Evolutionary conservation across 2,113 vertebrate genomes (phyloP).

Genomic region (Larimichthys polyactis): DNA sequence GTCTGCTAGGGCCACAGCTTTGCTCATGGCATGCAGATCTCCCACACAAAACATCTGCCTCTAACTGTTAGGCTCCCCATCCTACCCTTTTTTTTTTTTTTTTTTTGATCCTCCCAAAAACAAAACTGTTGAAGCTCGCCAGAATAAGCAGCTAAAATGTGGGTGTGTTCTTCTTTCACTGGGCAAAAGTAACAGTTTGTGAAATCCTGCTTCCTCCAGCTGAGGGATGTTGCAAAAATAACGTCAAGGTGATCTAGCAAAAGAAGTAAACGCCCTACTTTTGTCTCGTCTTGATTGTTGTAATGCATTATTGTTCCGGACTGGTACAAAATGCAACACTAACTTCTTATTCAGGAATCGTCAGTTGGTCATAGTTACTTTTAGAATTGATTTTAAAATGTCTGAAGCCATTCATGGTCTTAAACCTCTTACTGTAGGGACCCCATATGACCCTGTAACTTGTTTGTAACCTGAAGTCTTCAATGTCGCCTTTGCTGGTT

Average conservation of each 20-base stretch:
- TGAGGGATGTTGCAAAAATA: background rate
- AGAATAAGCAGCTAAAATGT: background rate
- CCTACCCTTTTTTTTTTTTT: too few species aligned
- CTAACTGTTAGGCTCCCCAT: background rate
- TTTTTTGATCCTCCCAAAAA: background rate
- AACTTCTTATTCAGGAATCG: background rate
- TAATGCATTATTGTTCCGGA: background rate
- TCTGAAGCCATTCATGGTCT: background rate
- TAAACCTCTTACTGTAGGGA: background rate
- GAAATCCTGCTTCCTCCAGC: background rate
- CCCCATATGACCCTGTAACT: background rate
- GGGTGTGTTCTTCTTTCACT: background rate
- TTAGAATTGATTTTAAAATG: too few species aligned
- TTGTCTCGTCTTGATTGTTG: background rate
- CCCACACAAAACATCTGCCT: too few species aligned
- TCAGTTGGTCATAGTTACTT: background rate
- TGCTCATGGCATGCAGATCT: too few species aligned
- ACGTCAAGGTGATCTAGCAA: background rate
- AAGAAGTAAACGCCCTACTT: background rate
- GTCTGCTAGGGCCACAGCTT: too few species aligned
- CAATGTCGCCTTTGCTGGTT: background rate
- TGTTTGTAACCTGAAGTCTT: background rate
- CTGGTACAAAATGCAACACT: background rate
- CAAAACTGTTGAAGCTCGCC: background rate
- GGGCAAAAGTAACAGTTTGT: background rate